Evolutionary conservation across 2,113 vertebrate species (phyloP).

Genomic region (Anarrhichthys ocellatus): DNA sequence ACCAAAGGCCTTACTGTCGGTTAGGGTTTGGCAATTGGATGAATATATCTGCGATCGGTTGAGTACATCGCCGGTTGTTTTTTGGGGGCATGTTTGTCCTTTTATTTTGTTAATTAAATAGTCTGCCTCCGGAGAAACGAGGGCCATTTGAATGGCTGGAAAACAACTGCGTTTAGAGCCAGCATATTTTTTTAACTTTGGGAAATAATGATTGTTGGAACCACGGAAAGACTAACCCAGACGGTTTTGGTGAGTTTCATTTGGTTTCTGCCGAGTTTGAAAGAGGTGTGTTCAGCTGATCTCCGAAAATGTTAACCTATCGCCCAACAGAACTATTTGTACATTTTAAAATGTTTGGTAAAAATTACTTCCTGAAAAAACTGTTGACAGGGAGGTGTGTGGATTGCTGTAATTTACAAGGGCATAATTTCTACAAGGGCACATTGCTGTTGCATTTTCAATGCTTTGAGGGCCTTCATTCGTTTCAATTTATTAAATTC

Average conservation of each 20-base stretch:
- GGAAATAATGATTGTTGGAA: not conserved
- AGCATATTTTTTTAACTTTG: not conserved
- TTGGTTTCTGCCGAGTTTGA: too few relatives aligned
- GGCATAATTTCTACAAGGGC: not conserved
- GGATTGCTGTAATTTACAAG: not conserved
- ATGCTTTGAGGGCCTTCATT: not conserved
- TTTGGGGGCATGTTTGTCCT: not conserved
- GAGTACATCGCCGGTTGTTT: not conserved
- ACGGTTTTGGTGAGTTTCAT: too few relatives aligned
- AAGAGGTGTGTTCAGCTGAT: too few relatives aligned
- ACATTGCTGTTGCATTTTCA: not conserved
- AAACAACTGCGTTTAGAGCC: not conserved
- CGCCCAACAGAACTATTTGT: not conserved
- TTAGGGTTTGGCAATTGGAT: not conserved
- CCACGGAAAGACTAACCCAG: too few relatives aligned
- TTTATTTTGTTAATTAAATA: not conserved
- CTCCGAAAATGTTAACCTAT: not conserved
- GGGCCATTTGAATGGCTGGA: not conserved
- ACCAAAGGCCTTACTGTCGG: too few relatives aligned
- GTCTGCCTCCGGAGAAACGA: not conserved
- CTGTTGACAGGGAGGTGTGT: not conserved
- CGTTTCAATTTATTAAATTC: slow-evolving; percentile 1
- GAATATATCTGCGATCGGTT: not conserved
- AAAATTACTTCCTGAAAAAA: not conserved
- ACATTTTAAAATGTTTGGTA: not conserved